phyloP scores from a whole-genome alignment of 1,140 invertebrate species.

The Bombus turneri region DNA sequence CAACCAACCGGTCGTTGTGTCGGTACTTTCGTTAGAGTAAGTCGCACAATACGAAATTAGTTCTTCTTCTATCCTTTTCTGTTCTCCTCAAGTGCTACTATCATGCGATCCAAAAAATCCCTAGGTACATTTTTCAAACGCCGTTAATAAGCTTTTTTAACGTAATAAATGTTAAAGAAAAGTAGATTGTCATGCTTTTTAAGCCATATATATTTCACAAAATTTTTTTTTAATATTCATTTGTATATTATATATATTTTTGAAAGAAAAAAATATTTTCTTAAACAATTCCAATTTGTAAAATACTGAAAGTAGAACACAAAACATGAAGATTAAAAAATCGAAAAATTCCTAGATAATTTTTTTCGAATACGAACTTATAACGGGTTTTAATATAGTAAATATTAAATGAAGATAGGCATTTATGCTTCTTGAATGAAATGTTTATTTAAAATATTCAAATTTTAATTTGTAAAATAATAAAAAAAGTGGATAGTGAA shows the following conservation, averaged over 20 bases:
- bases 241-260: background rate
- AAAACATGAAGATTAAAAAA: background rate
- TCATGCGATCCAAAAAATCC: slow-evolving; percentile 13
- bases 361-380: background rate
- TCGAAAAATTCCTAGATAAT: background rate
- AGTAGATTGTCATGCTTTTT: background rate
- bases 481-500: background rate
- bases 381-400: background rate
- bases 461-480: background rate
- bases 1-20: slow-evolving; percentile 60
- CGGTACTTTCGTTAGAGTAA: slow-evolving; percentile 43
- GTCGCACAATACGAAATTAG: slow-evolving; percentile 45
- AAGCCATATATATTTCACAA: background rate
- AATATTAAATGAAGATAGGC: background rate
- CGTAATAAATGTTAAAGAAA: background rate
- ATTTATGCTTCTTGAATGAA: background rate
- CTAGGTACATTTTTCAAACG: background rate
- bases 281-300: background rate
- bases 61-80: slow-evolving; percentile 42
- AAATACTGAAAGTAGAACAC: background rate
- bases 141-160: background rate
- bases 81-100: background rate
- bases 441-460: background rate
- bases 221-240: background rate
- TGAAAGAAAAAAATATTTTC: background rate